Evolutionary conservation across 2,797 vertebrate genomes (phyloP), one percentile per base, ranked within the genome.

Genomic region (Esox lucius): DNA sequence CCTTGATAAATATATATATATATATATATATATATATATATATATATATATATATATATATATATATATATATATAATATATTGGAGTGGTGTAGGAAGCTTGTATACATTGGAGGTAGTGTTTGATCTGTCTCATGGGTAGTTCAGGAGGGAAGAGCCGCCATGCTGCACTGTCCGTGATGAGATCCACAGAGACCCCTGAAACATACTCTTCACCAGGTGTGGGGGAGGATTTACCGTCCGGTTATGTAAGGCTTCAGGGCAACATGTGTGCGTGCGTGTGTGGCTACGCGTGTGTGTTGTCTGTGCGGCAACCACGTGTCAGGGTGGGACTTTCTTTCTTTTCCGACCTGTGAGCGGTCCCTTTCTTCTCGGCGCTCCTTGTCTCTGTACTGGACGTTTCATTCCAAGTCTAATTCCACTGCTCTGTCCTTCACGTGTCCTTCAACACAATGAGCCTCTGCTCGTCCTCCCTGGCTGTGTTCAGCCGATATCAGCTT

Each of bases 211-310:
- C 35, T 69, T 6, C 12, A 49, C 35, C 13, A 49, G 42, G 68
- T 69, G 42, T 69, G 68, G 68, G 68, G 68, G 68, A 48, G 68
- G 68, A 24, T 42, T 69, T 69, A 17, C 48, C 69, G 42, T 24
- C 4, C 39, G n/a, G 11, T 28, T 26, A 28, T 49, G 68, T 69
- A 49, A 49, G n/a, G 68, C 39, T 26, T 49, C 68, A 26, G 24
- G 35, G 33, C 67, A 42, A 12, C 39, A 42, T 15, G 22, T 64
- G 12, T 3, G 61, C 64, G 61, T 64, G 51, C 56, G 51, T 56
- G 51, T 56, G 15, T 56, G 51, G 56, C 51, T 56, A 51, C 17
- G 51, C 17, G 62, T 65, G 66, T n/a, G 67, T 46, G 39, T 68
- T 56, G 5, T n/a, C 28, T 66, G 64, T 33, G 33, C 33, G 4